phyloP scores from a whole-genome alignment of 1,140 invertebrate species.

The Rhopalosiphum maidis region DNA sequence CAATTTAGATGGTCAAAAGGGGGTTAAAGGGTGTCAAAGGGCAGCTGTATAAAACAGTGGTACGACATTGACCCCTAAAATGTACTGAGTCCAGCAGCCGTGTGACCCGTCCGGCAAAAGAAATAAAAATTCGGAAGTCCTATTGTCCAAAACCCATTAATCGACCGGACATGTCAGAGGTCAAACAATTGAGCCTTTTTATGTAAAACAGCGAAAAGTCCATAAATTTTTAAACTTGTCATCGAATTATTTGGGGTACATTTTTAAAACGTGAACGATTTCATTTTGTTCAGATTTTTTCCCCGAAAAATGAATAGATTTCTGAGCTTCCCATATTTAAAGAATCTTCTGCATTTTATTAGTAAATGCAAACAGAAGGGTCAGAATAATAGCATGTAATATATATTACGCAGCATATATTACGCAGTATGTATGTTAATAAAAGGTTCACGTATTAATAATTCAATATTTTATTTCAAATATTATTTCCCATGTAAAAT shows the following conservation, averaged over 20 bases:
- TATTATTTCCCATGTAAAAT: slow-evolving; percentile 8
- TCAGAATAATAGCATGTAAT: not conserved
- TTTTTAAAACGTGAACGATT: slow-evolving; percentile 51
- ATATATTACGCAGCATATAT: not conserved
- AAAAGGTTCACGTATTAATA: not conserved
- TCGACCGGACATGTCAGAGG: slow-evolving; percentile 57
- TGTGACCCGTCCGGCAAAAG: slow-evolving; percentile 55
- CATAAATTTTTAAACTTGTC: slow-evolving; percentile 58
- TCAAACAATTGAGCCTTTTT: slow-evolving; percentile 56
- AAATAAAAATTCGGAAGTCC: slow-evolving; percentile 58
- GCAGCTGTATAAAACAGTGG: slow-evolving; percentile 58
- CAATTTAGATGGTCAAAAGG: slow-evolving; percentile 53
- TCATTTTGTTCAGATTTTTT: slow-evolving; percentile 42
- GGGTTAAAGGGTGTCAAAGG: slow-evolving; percentile 56
- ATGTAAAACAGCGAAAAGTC: slow-evolving; percentile 58
- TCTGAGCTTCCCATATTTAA: slow-evolving; percentile 12
- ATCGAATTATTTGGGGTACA: slow-evolving; percentile 52
- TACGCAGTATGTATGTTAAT: not conserved
- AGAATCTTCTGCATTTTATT: slow-evolving; percentile 38
- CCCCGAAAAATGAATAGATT: slow-evolving; percentile 24
- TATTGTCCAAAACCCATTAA: slow-evolving; percentile 56
- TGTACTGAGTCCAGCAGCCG: slow-evolving; percentile 52
- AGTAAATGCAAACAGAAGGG: slow-evolving; percentile 27
- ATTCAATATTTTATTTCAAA: not conserved
- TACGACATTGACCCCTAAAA: slow-evolving; percentile 52